A percentile compares a stretch with the other conserved stretches of the same genome.
phyloP scores from a whole-genome alignment of 1,140 invertebrate species.

The Sinella curviseta region DNA sequence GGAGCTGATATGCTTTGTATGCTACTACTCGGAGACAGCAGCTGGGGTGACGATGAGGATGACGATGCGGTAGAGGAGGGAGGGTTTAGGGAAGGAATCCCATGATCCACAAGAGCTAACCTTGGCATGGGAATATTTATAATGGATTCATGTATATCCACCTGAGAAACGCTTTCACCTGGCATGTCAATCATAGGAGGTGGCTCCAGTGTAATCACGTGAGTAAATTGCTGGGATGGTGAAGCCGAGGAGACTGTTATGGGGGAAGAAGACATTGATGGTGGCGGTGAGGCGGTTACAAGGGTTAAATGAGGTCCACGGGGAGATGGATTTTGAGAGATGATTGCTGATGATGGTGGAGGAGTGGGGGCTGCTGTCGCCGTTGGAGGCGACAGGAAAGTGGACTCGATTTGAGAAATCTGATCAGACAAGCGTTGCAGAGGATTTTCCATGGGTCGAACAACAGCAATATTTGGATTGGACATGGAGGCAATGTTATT shows the following conservation, averaged over 20 bases:
- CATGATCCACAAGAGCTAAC: not conserved
- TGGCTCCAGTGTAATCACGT: not conserved
- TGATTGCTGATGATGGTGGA: not conserved
- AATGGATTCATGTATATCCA: not conserved
- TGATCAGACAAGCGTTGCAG: conserved; percentile 41
- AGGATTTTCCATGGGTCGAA: conserved; percentile 46
- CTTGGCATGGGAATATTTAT: not conserved
- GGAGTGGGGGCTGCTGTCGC: not conserved
- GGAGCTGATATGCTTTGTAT: not conserved
- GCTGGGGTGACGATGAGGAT: not conserved
- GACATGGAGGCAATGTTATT: not conserved
- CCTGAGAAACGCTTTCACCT: not conserved
- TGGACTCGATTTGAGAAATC: conserved; percentile 39
- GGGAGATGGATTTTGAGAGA: not conserved
- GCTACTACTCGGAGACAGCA: not conserved
- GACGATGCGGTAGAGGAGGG: not conserved
- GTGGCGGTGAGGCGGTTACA: too few species aligned
- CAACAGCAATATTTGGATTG: conserved; percentile 44
- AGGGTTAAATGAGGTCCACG: not conserved
- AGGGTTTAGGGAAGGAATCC: not conserved
- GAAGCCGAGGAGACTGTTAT: not conserved
- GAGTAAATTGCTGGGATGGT: not conserved
- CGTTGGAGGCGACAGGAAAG: conserved; percentile 3
- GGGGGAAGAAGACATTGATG: not conserved
- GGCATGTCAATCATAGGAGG: not conserved